Base-by-base conservation (phyloP, 2,113 vertebrate species). In the Galemys pyrenaicus region DNA sequence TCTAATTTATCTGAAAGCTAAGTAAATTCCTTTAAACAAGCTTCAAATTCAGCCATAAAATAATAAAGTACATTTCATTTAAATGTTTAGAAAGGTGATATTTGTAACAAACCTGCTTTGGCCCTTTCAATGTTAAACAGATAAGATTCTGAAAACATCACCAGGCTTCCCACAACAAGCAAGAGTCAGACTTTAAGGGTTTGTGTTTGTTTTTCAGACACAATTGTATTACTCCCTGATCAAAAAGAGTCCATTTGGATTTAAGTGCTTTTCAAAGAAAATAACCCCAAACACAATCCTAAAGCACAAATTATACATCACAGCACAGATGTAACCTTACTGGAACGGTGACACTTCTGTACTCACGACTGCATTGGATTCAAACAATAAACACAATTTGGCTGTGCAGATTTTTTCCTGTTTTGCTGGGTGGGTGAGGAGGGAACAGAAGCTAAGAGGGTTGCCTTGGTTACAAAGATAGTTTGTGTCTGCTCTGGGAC, bases 241-340 rank as follows among this genome's bases (percentile, higher is more conserved):
- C n/a, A 54, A 10, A 71, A 58, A 85, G 87, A 91, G 94, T 35
- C 20, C 46, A 78, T 22, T 74, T 85, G 54, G 60, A 81, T 41
- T 12, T 78, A 83, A 89, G 37, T 62, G 78, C 30, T 96, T 95
- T 87, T 70, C 58, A 96, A 92, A 92, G 89, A 95, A 94, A 92
- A 85, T 56, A 75, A 90, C 89, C 4, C 15, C 51, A 75, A 32
- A 58, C n/a, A 89, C 81, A 82, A 89, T n/a, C 62, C 30, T 62
- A 64, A 92, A 94, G 54, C 78, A 86, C n/a, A 79, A 77, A 91
- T 73, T 80, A 41, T 73, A 86, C 65, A n/a, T n/a, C 51, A 7
- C 35, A 39, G 39, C 75, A 56, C 2, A 58, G 78, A 83, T 91
- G 64, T 28, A 83, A 75, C n/a, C 73, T 86, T 75, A 19, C 44